Base-by-base conservation (phyloP, 1,140 invertebrate species). In the Ylistrum balloti region DNA sequence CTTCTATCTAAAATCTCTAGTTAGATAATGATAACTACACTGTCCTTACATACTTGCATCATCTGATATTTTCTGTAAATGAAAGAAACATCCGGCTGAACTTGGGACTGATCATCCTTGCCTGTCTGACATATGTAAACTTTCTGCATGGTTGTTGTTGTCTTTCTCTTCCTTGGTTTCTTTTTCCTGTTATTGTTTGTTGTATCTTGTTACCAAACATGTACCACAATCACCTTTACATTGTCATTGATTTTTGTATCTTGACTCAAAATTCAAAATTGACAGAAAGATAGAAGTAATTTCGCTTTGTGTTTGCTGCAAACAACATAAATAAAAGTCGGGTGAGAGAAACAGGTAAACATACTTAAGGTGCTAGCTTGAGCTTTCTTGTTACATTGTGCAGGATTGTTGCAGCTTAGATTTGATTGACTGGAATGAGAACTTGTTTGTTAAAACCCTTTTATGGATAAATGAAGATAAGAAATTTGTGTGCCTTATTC, bases 61-160 rank as follows among this genome's bases (percentile, higher is more conserved):
- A 56, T n/a, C 56, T 74, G n/a, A 28, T 74, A 28, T 5, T 74
- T 17, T 74, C 56, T 74, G 56, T 74, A 74, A n/a, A 38, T 38
- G 35, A 13, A 74, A 74, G 9, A 74, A 74, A 74, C 56, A 74
- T 74, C 56, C 56, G 56, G 56, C 56, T 74, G 56, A 74, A n/a
- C 22, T 74, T n/a, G n/a, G 56, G 56, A 74, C 56, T 74, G 22
- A 74, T 74, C n/a, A n/a, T 74, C 56, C 5, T 7, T 5, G 10
- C 56, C 17, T n/a, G 56, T 74, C 41, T 45, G 41, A 38, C 13
- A 45, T 45, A 17, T 45, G 10, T 45, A 45, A 17, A 74, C n/a
- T 28, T n/a, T 74, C 22, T 74, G 56, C 56, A 74, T 74, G 56
- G 56, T 74, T 28, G 45, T 56, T 56, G 56, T 74, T 74, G 56